A percentile compares a stretch with the other conserved stretches of the same genome.
phyloP scores from a whole-genome alignment of 2,888 invertebrate genomes.

The Thereva nobilitata region DNA sequence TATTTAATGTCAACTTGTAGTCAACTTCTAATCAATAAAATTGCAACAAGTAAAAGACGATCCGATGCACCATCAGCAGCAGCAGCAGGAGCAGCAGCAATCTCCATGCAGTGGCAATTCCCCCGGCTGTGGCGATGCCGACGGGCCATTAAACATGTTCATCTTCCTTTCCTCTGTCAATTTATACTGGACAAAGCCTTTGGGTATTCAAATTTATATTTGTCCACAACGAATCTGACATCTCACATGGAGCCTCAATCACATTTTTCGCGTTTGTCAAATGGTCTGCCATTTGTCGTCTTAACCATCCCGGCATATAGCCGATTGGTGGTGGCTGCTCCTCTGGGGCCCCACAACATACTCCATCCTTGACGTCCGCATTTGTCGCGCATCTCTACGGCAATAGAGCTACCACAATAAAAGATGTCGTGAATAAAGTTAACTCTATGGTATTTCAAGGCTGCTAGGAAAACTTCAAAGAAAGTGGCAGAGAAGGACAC shows the following conservation, averaged over 20 bases:
- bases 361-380: constrained; percentile 13
- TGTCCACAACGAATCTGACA: constrained; percentile 35
- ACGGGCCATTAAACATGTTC: constrained; percentile 40
- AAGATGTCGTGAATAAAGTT: no score
- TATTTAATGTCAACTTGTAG: no score
- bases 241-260: constrained; percentile 35
- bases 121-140: no score
- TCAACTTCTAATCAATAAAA: no score
- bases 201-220: constrained; percentile 42
- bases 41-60: no score
- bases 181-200: constrained; percentile 36
- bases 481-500: neutral
- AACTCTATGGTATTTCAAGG: no score
- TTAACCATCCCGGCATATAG: constrained; percentile 7
- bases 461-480: no score
- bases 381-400: constrained; percentile 1
- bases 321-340: constrained; percentile 15
- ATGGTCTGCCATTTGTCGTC: constrained; percentile 32
- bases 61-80: no score
- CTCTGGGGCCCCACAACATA: no score
- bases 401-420: neutral
- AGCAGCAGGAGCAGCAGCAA: no score
- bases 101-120: no score
- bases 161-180: constrained; percentile 36
- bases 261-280: constrained; percentile 36